Evolutionary conservation across 1,140 invertebrate genomes (phyloP), one percentile per base, ranked within the genome.

Genomic region (Homalodisca vitripennis): DNA sequence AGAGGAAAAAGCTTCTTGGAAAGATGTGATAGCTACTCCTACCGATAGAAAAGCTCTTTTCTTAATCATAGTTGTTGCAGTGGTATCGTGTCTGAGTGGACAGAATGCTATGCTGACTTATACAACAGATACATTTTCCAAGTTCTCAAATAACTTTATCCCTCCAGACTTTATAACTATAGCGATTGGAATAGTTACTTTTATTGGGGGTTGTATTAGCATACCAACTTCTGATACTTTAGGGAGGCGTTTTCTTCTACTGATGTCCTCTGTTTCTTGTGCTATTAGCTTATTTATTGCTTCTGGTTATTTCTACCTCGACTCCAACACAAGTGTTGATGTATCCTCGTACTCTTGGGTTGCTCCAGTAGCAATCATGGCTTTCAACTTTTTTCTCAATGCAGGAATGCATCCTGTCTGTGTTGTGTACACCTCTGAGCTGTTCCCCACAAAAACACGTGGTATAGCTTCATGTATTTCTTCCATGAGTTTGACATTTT

Each of bases 61-160:
- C 24, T 30, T 60, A n/a, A 13, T 60, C 24, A 27, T 22, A 3
- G 85, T 92, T 46, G 79, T 92, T 60, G 88, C 89, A 74, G 81
- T 88, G 6, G 88, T 90, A 27, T 89, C 93, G 77, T 90, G 92
- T 75, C 82, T 92, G 34, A 89, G 86, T 65, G 89, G 91, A 0
- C 86, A 90, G 17, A 89, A 89, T 62, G 88, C 88, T 0, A 82
- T 93, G 24, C 86, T 88, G 72, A 87, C 88, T 31, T 92, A 92
- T 74, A 84, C 89, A 20, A 87, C 91, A 68, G 85, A 86, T 48
- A 92, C 94, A 72, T 86, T 93, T 71, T 82, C 84, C 17, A 78
- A 20, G 12, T 47, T 22, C 1, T 3, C 82, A 34, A 84, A 84
- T 22, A 82, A 83, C 2, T 79, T 76, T 0, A 75, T 87, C 27